Evolutionary conservation across 2,888 invertebrate genomes (phyloP).

Genomic region (Macrosiphum euphorbiae): DNA sequence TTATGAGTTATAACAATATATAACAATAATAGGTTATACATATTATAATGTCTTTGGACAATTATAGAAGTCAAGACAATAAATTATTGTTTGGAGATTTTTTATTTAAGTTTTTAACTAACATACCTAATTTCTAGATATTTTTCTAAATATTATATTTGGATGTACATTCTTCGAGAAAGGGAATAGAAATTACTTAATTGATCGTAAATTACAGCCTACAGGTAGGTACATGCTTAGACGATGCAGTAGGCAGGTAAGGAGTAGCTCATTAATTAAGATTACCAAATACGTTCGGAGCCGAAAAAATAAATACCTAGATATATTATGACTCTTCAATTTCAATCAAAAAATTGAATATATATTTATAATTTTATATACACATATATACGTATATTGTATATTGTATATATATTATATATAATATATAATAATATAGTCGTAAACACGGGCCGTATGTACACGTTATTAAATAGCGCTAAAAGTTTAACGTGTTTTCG

Average conservation of each 20-base stretch:
- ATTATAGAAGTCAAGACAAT: too few species aligned
- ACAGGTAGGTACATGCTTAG: not conserved
- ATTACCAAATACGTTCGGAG: not conserved
- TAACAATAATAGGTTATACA: too few species aligned
- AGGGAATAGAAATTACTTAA: not conserved
- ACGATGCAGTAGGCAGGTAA: not conserved
- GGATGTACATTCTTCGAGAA: not conserved
- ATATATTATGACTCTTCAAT: not conserved
- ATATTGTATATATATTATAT: not conserved
- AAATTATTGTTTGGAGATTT: too few species aligned
- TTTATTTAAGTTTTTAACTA: not conserved
- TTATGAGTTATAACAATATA: too few species aligned
- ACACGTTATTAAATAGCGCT: slow-evolving; percentile 38
- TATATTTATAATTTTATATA: not conserved
- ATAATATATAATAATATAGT: slow-evolving; percentile 2
- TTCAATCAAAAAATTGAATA: not conserved
- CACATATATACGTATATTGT: not conserved
- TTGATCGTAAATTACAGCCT: not conserved
- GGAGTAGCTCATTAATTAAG: not conserved
- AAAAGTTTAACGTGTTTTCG: slow-evolving; percentile 42
- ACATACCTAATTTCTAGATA: not conserved
- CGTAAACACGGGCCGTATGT: slow-evolving; percentile 1
- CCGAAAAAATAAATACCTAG: not conserved
- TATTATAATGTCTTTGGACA: too few species aligned
- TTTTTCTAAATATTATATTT: not conserved